These are phyloP conservation scores for Pterophyllum scalare DNA, from an alignment of 2,113 vertebrate species.

Conservation along the genomic window DNA sequence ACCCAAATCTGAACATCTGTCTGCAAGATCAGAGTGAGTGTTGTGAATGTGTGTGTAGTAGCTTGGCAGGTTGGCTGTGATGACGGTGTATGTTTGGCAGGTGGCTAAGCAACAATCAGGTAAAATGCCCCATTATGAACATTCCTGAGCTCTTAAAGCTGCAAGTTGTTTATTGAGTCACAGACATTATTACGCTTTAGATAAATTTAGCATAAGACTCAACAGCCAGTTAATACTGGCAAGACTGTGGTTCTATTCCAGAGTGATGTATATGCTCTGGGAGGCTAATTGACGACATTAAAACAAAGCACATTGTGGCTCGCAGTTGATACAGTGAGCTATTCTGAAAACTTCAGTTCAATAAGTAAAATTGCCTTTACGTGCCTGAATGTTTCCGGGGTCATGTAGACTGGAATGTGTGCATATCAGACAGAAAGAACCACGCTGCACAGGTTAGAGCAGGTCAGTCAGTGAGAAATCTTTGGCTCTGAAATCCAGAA, in stretches of 20 bases:
- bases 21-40: slow-evolving; percentile 15
- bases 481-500: background rate
- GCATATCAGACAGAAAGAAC: background rate
- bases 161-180: slow-evolving; percentile 41
- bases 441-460: background rate
- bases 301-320: slow-evolving; percentile 28
- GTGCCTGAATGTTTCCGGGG: slow-evolving; percentile 44
- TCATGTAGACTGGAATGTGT: slow-evolving; percentile 27
- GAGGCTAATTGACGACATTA: slow-evolving; percentile 41
- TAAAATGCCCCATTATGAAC: slow-evolving; percentile 72
- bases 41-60: background rate
- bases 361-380: slow-evolving; percentile 38
- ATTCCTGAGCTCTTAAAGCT: slow-evolving; percentile 56
- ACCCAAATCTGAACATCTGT: slow-evolving; percentile 59
- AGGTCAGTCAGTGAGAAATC: background rate
- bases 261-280: slow-evolving; percentile 28
- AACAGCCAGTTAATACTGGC: slow-evolving; percentile 24
- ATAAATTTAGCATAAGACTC: slow-evolving; percentile 45
- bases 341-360: background rate
- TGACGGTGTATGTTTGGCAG: slow-evolving; percentile 61
- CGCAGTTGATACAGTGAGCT: background rate
- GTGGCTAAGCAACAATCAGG: slow-evolving; percentile 65
- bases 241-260: slow-evolving; percentile 33
- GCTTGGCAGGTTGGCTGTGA: slow-evolving; percentile 43
- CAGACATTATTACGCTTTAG: slow-evolving; percentile 37